Evolutionary conservation across 2,797 vertebrate species (phyloP).

Genomic region (Melanotaenia maccullochi): DNA sequence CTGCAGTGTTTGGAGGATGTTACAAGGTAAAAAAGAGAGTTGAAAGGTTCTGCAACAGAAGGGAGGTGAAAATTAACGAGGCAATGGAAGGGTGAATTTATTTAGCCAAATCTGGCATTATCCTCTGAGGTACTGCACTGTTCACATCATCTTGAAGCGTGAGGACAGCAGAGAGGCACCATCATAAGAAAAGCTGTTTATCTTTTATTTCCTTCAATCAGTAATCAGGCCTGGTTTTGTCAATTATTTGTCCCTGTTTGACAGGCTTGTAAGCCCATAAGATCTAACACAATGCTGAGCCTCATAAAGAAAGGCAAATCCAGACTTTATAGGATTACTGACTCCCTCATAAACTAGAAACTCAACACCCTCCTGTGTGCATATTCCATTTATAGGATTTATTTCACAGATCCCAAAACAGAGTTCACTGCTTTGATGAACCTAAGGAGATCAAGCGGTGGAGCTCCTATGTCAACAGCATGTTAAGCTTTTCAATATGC

Average conservation of each 20-base stretch:
- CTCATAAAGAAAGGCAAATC: conserved; percentile 79
- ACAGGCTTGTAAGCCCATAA: conserved; percentile 72
- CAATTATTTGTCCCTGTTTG: conserved; percentile 77
- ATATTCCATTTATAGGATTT: conserved; percentile 79
- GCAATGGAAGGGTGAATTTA: conserved; percentile 40
- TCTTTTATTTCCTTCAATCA: conserved; percentile 76
- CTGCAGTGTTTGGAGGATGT: conserved; percentile 29
- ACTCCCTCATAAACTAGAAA: conserved; percentile 72
- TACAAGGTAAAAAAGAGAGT: conserved; percentile 31
- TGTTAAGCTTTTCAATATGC: conserved; percentile 61
- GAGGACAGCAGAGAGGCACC: conserved; percentile 42
- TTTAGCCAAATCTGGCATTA: conserved; percentile 51
- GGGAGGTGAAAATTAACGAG: conserved; percentile 60
- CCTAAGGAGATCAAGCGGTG: conserved; percentile 62
- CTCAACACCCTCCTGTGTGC: conserved; percentile 67
- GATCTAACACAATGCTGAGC: conserved; percentile 75
- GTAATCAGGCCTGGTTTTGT: conserved; percentile 74
- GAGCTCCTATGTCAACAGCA: conserved; percentile 55
- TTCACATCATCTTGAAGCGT: conserved; percentile 26
- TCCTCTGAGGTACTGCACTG: conserved; percentile 43
- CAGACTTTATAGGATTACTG: conserved; percentile 83
- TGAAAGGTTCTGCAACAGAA: conserved; percentile 38
- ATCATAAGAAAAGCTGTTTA: conserved; percentile 65
- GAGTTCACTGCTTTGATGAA: conserved; percentile 68
- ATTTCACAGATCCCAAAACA: conserved; percentile 71